phyloP scores from a whole-genome alignment of 2,113 vertebrate species.

The Podarcis raffonei region DNA sequence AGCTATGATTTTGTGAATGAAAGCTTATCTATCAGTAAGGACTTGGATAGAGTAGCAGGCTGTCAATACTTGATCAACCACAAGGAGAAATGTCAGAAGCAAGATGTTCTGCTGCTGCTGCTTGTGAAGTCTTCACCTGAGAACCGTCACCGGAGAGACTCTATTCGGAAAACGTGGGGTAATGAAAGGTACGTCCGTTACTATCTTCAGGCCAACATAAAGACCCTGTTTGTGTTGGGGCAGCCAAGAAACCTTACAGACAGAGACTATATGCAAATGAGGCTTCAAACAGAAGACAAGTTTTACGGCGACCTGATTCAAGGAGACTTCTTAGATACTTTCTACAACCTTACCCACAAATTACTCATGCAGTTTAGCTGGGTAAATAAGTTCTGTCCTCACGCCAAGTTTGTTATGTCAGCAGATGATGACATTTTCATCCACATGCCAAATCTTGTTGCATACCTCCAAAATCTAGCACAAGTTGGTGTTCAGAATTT shows the following conservation, averaged over 20 bases:
- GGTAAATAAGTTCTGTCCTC: constrained; percentile 84
- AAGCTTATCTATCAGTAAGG: constrained; percentile 76
- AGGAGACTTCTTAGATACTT: constrained; percentile 90
- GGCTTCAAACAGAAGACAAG: constrained; percentile 79
- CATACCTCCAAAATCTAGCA: constrained; percentile 80
- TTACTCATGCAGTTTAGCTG: constrained; percentile 91
- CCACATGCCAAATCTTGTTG: constrained; percentile 90
- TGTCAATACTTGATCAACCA: constrained; percentile 89
- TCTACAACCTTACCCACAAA: constrained; percentile 92
- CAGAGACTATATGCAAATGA: constrained; percentile 65
- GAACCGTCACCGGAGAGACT: constrained; percentile 80
- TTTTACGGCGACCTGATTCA: constrained; percentile 85
- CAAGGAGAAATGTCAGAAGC: constrained; percentile 76
- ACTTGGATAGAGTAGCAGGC: constrained; percentile 54
- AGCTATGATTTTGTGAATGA: constrained; percentile 88
- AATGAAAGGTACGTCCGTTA: constrained; percentile 79
- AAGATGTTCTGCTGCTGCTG: constrained; percentile 86
- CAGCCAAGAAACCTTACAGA: constrained; percentile 38
- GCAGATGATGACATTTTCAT: constrained; percentile 95
- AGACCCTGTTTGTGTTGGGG: constrained; percentile 88
- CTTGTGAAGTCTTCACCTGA: constrained; percentile 90
- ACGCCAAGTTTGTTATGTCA: constrained; percentile 92
- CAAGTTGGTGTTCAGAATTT: constrained; percentile 77
- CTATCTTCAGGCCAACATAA: constrained; percentile 81
- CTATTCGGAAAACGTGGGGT: constrained; percentile 91